A percentile compares a stretch with the other conserved stretches of the same genome.
Conservation (phyloP, 2,888 invertebrate species). For the Sipha maydis region DNA sequence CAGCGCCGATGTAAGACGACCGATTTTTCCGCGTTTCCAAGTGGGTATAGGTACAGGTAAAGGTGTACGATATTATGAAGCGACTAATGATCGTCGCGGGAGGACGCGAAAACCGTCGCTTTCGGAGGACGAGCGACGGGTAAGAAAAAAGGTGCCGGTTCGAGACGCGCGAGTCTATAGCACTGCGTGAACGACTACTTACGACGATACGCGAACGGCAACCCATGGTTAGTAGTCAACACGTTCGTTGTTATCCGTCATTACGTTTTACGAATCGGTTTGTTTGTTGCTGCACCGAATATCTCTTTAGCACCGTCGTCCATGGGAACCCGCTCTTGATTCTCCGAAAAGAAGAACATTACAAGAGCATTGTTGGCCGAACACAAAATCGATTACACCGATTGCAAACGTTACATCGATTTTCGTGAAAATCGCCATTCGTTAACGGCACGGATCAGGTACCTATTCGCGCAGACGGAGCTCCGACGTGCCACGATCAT, state of each 20-base stretch:
- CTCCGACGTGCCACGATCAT: no score
- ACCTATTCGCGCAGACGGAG: no score
- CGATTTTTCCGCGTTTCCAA: not conserved
- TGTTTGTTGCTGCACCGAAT: no score
- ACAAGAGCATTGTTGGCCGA: no score
- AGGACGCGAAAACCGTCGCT: not conserved
- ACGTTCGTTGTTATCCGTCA: not conserved
- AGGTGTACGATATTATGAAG: not conserved
- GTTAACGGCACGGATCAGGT: no score
- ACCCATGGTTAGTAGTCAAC: not conserved
- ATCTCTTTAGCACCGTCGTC: no score
- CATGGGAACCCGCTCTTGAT: no score
- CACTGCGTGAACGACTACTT: no score
- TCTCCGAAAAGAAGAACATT: no score
- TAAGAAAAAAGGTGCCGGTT: not conserved
- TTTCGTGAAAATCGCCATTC: no score
- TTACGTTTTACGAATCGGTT: not conserved
- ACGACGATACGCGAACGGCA: not conserved
- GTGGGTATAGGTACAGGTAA: not conserved
- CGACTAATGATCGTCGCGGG: constrained; percentile 24
- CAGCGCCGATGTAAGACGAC: not conserved
- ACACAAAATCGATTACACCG: no score
- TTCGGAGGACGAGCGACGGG: not conserved
- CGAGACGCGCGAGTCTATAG: not conserved
- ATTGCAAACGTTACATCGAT: no score